These are phyloP conservation scores for Nestor notabilis DNA, from an alignment of 2,113 vertebrate genomes.

Conservation along the genomic window DNA sequence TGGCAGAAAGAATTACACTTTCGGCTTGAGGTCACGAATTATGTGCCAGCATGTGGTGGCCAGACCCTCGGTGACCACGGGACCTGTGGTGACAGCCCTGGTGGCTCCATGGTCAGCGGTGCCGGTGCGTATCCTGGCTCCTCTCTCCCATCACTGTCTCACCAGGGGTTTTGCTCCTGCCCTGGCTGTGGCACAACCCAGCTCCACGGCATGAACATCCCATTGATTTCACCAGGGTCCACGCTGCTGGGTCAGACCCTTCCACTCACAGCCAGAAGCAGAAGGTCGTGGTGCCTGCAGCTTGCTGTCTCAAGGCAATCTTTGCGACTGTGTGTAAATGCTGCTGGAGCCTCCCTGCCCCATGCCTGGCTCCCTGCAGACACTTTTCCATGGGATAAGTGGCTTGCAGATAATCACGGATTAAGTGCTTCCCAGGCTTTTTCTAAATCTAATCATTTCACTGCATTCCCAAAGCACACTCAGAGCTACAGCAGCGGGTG, in stretches of 20 bases:
- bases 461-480: neutral
- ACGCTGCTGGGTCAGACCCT: neutral
- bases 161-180: neutral
- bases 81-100: neutral
- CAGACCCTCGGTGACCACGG: accelerated
- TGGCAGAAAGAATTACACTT: slow-evolving; percentile 63
- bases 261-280: neutral
- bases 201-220: accelerated
- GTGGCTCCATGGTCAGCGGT: accelerated
- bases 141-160: neutral
- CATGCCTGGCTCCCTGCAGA: neutral
- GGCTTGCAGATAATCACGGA: neutral
- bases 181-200: neutral
- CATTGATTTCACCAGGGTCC: accelerated
- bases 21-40: slow-evolving; percentile 23
- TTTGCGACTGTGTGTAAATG: accelerated
- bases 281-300: neutral
- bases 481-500: accelerated
- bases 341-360: neutral
- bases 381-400: neutral
- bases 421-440: neutral
- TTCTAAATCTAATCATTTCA: neutral
- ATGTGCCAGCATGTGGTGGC: neutral
- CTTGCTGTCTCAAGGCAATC: neutral
- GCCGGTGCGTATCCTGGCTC: accelerated